phyloP scores from a whole-genome alignment of 2,797 vertebrate genomes.

The Chaunax sp. region DNA sequence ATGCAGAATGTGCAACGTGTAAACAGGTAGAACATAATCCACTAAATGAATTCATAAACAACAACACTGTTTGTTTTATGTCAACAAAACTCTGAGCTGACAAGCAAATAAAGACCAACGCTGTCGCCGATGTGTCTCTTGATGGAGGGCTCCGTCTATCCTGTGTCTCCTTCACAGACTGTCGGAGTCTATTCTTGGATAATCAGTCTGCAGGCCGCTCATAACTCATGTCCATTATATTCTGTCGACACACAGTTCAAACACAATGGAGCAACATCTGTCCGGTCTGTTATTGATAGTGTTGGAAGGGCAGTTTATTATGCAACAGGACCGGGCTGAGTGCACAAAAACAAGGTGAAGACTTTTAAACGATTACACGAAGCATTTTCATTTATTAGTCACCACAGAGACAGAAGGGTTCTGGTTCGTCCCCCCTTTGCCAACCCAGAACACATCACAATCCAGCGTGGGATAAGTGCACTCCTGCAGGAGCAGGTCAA shows the following conservation, averaged over 20 bases:
- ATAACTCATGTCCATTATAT: conserved; percentile 11
- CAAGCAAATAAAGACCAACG: neutral
- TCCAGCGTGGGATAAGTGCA: too few relatives aligned
- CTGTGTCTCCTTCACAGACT: neutral
- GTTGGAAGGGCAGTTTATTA: neutral
- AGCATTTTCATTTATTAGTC: neutral
- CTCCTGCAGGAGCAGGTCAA: too few relatives aligned
- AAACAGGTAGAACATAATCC: too few relatives aligned
- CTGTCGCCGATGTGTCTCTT: too few relatives aligned
- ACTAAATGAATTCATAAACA: neutral
- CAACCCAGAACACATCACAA: too few relatives aligned
- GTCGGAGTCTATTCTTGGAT: conserved; percentile 22
- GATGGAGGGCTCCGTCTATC: too few relatives aligned
- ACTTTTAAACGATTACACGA: neutral
- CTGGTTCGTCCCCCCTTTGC: too few relatives aligned
- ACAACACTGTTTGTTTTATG: neutral
- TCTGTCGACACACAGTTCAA: conserved; percentile 15
- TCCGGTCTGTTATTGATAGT: neutral
- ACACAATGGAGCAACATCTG: conserved; percentile 22
- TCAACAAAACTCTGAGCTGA: neutral
- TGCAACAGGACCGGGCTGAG: neutral
- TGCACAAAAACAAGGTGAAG: neutral
- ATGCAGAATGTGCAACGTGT: too few relatives aligned
- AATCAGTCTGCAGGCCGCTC: conserved; percentile 12
- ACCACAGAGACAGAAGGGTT: too few relatives aligned